Percentiles rank a stretch among this genome's conserved stretches.
Evolutionary conservation across 2,113 vertebrate genomes (phyloP).

Genomic region (Arothron firmamentum): DNA sequence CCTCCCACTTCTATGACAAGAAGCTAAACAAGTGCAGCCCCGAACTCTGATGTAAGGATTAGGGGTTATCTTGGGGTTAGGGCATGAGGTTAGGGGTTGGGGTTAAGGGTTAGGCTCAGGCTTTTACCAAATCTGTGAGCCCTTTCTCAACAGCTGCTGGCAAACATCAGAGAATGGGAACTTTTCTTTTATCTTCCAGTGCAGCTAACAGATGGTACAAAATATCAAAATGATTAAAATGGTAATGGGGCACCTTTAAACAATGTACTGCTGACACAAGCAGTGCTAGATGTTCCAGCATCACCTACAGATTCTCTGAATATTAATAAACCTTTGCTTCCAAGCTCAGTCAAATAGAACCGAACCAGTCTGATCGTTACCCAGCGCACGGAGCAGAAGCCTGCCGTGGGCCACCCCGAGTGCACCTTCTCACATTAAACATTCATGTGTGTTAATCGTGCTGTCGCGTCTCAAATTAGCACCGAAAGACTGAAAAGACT

Average conservation of each 20-base stretch:
- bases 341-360: not conserved
- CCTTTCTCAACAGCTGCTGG: not conserved
- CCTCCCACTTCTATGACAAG: no score
- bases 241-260: not conserved
- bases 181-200: not conserved
- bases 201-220: not conserved
- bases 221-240: not conserved
- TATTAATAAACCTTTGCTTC: not conserved
- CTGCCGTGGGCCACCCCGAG: constrained; percentile 4
- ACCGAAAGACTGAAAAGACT: constrained; percentile 21
- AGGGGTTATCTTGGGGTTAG: no score
- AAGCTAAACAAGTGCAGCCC: no score
- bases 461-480: constrained; percentile 37
- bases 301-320: not conserved
- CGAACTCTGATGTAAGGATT: not conserved
- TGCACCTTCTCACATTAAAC: constrained; percentile 42
- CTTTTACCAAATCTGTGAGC: not conserved
- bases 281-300: not conserved
- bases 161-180: not conserved
- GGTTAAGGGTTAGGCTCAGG: no score
- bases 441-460: constrained; percentile 45
- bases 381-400: constrained; percentile 5
- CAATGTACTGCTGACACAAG: no score
- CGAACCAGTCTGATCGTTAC: constrained; percentile 14
- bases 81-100: no score